These are phyloP conservation scores for Catocala sponsa DNA, from an alignment of 2,888 invertebrate species.

Conservation along the genomic window DNA sequence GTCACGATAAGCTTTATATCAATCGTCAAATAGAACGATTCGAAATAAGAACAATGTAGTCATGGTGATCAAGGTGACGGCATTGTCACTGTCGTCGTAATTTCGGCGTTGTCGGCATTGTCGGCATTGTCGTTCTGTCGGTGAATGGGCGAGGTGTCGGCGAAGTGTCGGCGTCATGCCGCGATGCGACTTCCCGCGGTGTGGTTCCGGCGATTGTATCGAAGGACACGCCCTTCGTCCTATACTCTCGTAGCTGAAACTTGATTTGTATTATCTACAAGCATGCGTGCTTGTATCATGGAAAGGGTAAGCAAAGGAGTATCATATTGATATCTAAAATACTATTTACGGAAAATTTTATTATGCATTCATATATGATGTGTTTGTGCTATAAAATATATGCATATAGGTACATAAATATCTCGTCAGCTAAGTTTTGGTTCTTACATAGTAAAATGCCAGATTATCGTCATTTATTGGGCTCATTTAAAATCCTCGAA, in stretches of 20 bases:
- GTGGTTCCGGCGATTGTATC: slow-evolving; percentile 81
- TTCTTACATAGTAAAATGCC: no score
- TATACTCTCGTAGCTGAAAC: slow-evolving; percentile 53
- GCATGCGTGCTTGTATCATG: neutral
- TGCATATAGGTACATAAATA: no score
- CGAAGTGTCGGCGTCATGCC: slow-evolving; percentile 49
- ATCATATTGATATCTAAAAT: no score
- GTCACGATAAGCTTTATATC: slow-evolving; percentile 41
- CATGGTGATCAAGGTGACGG: slow-evolving; percentile 60
- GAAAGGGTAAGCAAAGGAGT: no score
- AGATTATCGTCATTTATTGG: no score
- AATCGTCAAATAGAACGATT: slow-evolving; percentile 51
- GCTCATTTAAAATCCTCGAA: no score
- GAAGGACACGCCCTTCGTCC: slow-evolving; percentile 63
- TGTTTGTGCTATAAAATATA: no score
- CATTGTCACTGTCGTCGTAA: slow-evolving; percentile 38
- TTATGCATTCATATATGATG: no score
- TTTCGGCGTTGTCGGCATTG: slow-evolving; percentile 22
- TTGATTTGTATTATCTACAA: slow-evolving; percentile 52
- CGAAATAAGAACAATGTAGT: slow-evolving; percentile 67
- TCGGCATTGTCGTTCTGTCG: slow-evolving; percentile 33
- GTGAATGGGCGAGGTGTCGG: slow-evolving; percentile 48
- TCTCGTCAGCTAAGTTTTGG: no score
- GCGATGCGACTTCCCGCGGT: slow-evolving; percentile 66
- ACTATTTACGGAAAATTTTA: no score